Evolutionary conservation across 1,140 invertebrate genomes (phyloP), one percentile per base, ranked within the genome.

Genomic region (Hypsibius dujardini): DNA sequence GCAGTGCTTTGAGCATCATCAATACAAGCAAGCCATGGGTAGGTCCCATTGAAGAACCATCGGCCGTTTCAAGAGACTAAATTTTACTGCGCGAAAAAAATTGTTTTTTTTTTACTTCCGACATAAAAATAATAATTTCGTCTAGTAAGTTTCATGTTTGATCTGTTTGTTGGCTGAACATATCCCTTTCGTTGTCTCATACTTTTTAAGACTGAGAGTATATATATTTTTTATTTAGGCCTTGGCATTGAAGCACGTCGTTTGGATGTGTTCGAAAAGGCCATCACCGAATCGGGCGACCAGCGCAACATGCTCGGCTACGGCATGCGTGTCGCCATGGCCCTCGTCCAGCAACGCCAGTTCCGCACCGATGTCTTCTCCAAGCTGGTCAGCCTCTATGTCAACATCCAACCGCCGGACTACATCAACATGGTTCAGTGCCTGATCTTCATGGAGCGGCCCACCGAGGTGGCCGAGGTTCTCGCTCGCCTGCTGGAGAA

Each of bases 371-470:
- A 86, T 71, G 90, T 97, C 14, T 81, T 98, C 2, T 84, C 87
- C 47, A 87, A 89, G 46, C 81, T 98, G n/a, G 92, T 96, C 1
- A 87, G 85, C 70, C 81, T 98, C 0, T 98, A 97, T 78, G 85
- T 87, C 72, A 87, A 88, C 73, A 80, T 95, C 47, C 84, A 86
- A 47, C 87, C 88, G 12, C 91, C 92, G 0, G 94, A 97, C 78
- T 96, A 93, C 79, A 90, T 95, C 1, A 95, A 90, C 77, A 94
- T 95, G 87, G 90, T 89, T 76, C 91, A 97, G 79, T 97, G 93
- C 79, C 83, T 96, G 62, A 97, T 97, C 74, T 96, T 95, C 78
- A 78, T 98, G 60, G 92, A 97, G 78, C 92, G 96, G 82, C 88
- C 93, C 1, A 78, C 89, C 46, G 87, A 90, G 45, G 90, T 95